Percentiles rank a stretch among this genome's conserved stretches.
Conservation (phyloP, 2,113 vertebrate genomes). For the Hemibagrus wyckioides region DNA sequence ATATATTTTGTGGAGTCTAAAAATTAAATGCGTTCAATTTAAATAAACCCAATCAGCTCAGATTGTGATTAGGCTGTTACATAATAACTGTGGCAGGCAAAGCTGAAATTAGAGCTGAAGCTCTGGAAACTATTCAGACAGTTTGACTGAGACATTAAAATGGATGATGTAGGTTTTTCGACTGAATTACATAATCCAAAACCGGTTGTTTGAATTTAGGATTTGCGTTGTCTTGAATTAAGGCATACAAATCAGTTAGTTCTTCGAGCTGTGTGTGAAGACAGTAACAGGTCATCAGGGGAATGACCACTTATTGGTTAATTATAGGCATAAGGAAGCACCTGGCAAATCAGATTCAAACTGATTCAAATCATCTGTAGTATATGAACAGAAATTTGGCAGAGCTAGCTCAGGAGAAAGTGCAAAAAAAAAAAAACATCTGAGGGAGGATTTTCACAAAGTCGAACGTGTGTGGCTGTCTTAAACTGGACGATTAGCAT, state of each 20-base stretch:
- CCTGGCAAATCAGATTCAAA: conserved; percentile 52
- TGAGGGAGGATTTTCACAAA: not conserved
- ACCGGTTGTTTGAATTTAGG: not conserved
- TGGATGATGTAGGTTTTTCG: not conserved
- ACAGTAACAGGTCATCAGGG: not conserved
- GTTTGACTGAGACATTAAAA: not conserved
- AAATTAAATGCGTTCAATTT: not conserved
- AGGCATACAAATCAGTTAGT: conserved; percentile 20
- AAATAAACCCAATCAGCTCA: not conserved
- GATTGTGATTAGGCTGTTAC: not conserved
- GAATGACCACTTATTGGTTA: conserved; percentile 47
- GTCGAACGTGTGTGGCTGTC: conserved; percentile 5
- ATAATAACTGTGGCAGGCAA: not conserved
- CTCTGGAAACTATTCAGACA: not conserved
- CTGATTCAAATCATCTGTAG: conserved; percentile 46
- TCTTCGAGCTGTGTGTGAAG: conserved; percentile 18
- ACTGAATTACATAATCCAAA: not conserved
- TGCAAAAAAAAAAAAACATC: not conserved
- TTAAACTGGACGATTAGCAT: conserved; percentile 62
- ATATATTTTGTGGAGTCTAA: not conserved
- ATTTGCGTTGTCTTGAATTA: not conserved
- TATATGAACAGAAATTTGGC: not conserved
- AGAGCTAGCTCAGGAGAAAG: not conserved
- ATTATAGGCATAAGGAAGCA: conserved; percentile 52
- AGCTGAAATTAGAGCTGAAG: not conserved